phyloP scores from a whole-genome alignment of 2,888 invertebrate species.

The Tenthredo livida region DNA sequence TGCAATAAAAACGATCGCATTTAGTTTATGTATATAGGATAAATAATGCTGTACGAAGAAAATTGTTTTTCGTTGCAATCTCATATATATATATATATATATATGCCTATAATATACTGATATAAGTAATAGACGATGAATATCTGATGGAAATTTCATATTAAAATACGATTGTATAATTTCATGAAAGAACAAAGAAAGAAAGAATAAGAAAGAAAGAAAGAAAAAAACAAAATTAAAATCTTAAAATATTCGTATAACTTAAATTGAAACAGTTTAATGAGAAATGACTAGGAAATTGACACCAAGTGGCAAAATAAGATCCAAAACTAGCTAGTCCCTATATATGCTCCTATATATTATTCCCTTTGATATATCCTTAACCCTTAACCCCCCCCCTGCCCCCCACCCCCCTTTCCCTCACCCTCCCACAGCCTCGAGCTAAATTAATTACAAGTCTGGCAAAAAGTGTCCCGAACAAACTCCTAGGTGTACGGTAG shows the following conservation, averaged over 20 bases:
- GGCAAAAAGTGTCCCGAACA: constrained; percentile 60
- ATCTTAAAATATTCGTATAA: background rate
- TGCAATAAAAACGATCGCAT: constrained; percentile 18
- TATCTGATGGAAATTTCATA: too few species aligned
- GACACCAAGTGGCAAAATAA: constrained; percentile 36
- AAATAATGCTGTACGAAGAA: background rate
- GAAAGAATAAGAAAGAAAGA: too few species aligned
- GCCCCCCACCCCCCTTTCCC: constrained; percentile 32
- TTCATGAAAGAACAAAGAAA: background rate
- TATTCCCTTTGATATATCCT: constrained; percentile 53
- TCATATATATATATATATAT: background rate
- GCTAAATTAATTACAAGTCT: constrained; percentile 58
- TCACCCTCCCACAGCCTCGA: constrained; percentile 57
- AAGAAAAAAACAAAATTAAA: background rate
- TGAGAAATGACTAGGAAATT: constrained; percentile 35
- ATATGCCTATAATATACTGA: background rate
- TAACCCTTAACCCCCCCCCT: constrained; percentile 20
- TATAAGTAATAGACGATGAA: too few species aligned
- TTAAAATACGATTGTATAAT: background rate
- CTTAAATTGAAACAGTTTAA: background rate
- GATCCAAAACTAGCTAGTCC: constrained; percentile 30
- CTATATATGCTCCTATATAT: background rate
- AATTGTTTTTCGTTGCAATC: background rate
- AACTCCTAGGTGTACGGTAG: constrained; percentile 60
- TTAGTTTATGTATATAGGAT: background rate